Percentiles rank a stretch among this genome's conserved stretches.
Conservation (phyloP, 2,888 invertebrate genomes). For the Hypercompe scribonia region DNA sequence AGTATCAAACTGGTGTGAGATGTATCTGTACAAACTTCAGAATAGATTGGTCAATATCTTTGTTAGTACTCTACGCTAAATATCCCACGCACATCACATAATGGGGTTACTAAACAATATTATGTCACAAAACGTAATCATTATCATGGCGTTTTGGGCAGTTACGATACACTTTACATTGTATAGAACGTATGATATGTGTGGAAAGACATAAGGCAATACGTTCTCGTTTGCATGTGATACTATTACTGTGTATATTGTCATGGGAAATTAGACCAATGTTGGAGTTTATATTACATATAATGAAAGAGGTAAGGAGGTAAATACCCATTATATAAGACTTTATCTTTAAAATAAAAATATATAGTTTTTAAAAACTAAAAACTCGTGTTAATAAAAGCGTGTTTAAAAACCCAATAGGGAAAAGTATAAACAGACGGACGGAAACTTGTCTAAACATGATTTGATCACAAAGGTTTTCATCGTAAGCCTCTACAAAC, state of each 20-base stretch:
- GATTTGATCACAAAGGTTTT: too few relatives aligned
- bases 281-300: neutral
- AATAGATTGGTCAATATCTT: neutral
- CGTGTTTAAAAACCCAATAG: too few relatives aligned
- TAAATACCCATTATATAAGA: too few relatives aligned
- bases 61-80: neutral
- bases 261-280: neutral
- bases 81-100: constrained; percentile 36
- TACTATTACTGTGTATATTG: neutral
- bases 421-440: too few relatives aligned
- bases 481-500: too few relatives aligned
- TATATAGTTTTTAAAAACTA: too few relatives aligned
- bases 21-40: neutral
- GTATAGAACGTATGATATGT: neutral
- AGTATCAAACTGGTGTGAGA: neutral
- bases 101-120: constrained; percentile 28
- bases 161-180: constrained; percentile 1
- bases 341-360: too few relatives aligned
- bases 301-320: neutral
- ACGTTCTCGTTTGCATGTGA: neutral
- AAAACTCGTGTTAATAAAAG: too few relatives aligned
- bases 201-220: neutral
- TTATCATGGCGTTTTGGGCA: constrained; percentile 6
- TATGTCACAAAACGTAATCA: constrained; percentile 10
- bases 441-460: too few relatives aligned